Conservation (phyloP, 1,140 invertebrate species). For the Matsumurasca onukii region DNA sequence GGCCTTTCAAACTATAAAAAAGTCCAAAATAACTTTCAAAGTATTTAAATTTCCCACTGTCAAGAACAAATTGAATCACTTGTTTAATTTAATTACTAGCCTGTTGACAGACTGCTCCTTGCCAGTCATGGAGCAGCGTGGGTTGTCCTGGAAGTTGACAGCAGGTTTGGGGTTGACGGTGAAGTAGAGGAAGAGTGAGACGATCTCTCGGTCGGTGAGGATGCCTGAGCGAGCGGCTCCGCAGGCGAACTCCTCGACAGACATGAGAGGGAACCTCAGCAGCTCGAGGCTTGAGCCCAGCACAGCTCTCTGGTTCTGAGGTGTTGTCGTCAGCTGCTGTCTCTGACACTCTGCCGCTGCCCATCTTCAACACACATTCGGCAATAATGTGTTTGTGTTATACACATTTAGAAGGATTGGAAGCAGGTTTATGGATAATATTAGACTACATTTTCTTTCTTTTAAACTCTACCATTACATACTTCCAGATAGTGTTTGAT, state of each 20-base stretch:
- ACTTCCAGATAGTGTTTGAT: no score
- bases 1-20: no score
- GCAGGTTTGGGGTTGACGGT: constrained; percentile 72
- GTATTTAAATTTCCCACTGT: no score
- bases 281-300: constrained; percentile 67
- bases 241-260: constrained; percentile 82
- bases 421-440: no score
- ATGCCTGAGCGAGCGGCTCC: constrained; percentile 76
- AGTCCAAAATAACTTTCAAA: no score
- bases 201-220: constrained; percentile 66
- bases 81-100: constrained; percentile 9
- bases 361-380: constrained; percentile 67
- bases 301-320: constrained; percentile 69
- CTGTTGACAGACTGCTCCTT: constrained; percentile 80
- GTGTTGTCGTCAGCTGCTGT: constrained; percentile 62
- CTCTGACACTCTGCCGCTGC: constrained; percentile 76
- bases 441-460: no score
- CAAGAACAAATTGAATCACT: no score
- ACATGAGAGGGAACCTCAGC: constrained; percentile 86
- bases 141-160: constrained; percentile 57
- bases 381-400: no score
- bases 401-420: no score
- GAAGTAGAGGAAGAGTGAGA: constrained; percentile 81
- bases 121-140: constrained; percentile 78
- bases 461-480: no score